Evolutionary conservation across 2,113 vertebrate species (phyloP), one percentile per base, ranked within the genome.

Genomic region (Electrona antarctica): DNA sequence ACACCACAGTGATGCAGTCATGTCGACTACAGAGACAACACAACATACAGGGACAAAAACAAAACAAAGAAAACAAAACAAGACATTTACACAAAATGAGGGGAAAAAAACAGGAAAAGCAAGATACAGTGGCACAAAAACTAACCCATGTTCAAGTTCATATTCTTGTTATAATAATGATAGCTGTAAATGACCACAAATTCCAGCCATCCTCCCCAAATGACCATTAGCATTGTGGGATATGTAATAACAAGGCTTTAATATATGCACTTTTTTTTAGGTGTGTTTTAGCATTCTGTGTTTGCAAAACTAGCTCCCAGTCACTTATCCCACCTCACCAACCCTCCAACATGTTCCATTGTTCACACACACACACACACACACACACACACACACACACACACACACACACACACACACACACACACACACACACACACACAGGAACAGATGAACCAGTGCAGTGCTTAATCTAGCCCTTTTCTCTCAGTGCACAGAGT

Each of bases 391-490:
- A 21, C 21, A 21, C 21, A 21, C 21, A 21, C 21, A 21, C 21
- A 21, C 21, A 21, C 21, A 21, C 21, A 21, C 21, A 21, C 21
- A 21, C 21, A 21, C 21, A 21, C 21, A 21, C 21, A 21, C 21
- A 21, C 21, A 21, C 21, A 21, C 21, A 21, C 21, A 21, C 21
- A 21, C 21, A 21, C 21, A 21, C 21, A 21, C 21, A 92, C 84
- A 92, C 50, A 87, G 76, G 89, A 91, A 82, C 87, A 90, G 85
- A 86, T 87, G 87, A 92, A 92, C 86, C 91, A 85, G 76, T 58
- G 68, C 28, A 85, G 76, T 58, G 68, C 28, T 76, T 92, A 93
- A 92, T 93, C 80, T 60, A 71, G 56, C 64, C 83, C 76, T 65
- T 41, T 84, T 88, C 77, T 89, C 80, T 85, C 85, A 87, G 85